phyloP scores from a whole-genome alignment of 1,140 invertebrate species.

The Chironomus tepperi region DNA sequence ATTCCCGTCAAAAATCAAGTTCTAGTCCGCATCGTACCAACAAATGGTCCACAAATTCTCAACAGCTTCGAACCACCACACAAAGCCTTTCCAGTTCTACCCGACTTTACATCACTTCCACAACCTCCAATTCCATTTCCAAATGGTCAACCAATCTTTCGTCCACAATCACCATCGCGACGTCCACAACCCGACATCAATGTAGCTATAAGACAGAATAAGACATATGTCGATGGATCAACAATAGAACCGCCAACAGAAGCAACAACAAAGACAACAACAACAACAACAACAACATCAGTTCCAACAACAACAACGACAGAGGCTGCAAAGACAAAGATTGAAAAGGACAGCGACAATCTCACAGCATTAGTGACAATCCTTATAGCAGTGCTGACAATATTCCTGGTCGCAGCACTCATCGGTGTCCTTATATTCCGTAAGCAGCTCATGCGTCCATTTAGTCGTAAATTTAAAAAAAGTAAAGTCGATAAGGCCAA shows the following conservation, averaged over 20 bases:
- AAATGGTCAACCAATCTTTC: not conserved
- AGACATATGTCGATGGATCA: not conserved
- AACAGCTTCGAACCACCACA: not conserved
- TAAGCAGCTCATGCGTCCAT: constrained; percentile 45
- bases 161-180: not conserved
- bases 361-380: constrained; percentile 49
- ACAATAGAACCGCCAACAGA: not conserved
- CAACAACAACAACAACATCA: not conserved
- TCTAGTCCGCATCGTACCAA: not conserved
- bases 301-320: not conserved
- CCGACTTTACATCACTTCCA: not conserved
- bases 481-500: constrained; percentile 51
- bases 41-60: not conserved
- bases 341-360: constrained; percentile 26
- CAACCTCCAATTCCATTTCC: not conserved
- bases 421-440: constrained; percentile 45
- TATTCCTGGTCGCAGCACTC: constrained; percentile 47
- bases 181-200: not conserved
- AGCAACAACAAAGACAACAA: not conserved
- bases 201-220: not conserved
- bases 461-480: constrained; percentile 39
- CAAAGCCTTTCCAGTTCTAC: not conserved
- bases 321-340: not conserved
- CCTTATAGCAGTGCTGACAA: constrained; percentile 43
- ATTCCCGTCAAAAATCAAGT: constrained; percentile 20